Evolutionary conservation across 2,888 invertebrate genomes (phyloP).

Genomic region (Xiphydria camelus): DNA sequence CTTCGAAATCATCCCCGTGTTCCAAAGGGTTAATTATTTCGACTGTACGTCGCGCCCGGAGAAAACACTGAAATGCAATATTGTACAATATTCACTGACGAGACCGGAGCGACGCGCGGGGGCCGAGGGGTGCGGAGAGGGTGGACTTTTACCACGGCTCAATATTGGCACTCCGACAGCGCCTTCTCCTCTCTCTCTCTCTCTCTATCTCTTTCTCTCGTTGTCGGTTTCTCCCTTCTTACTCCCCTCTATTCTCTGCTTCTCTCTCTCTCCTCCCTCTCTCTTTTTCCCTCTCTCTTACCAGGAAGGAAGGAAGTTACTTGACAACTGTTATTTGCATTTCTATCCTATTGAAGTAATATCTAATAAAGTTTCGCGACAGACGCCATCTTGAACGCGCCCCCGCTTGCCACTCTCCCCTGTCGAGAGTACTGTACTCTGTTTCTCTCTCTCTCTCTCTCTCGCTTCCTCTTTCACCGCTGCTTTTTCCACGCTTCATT

Average conservation of each 20-base stretch:
- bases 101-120: constrained; percentile 15
- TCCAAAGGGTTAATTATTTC: constrained; percentile 36
- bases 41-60: constrained; percentile 15
- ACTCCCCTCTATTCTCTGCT: constrained; percentile 9
- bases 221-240: constrained; percentile 14
- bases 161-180: constrained; percentile 45
- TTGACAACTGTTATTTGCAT: constrained; percentile 52
- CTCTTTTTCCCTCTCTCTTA: constrained; percentile 26
- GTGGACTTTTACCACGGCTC: constrained; percentile 46
- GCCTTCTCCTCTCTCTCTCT: constrained; percentile 20
- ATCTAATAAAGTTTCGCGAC: constrained; percentile 47
- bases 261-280: not conserved
- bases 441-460: too few species aligned
- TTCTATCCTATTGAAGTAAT: constrained; percentile 51
- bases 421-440: too few species aligned
- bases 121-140: not conserved
- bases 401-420: too few species aligned
- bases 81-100: constrained; percentile 38
- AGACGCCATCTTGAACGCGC: constrained; percentile 28
- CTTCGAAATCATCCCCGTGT: constrained; percentile 25
- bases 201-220: constrained; percentile 30
- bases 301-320: constrained; percentile 41
- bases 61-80: constrained; percentile 32
- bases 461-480: too few species aligned
- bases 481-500: too few species aligned